Evolutionary conservation across 2,888 invertebrate genomes (phyloP).

Genomic region (Elegia similella): DNA sequence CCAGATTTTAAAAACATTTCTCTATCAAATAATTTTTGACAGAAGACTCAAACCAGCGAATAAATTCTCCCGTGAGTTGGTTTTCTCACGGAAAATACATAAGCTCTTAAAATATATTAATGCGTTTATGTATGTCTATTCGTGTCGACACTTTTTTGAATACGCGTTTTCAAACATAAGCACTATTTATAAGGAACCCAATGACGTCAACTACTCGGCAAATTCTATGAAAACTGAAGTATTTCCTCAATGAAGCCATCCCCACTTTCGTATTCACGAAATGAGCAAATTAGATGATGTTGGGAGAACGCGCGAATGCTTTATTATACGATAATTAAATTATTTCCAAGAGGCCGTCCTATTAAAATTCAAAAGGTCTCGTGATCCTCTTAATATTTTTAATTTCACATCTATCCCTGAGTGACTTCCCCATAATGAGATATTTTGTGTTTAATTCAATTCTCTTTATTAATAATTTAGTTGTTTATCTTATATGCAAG

Average conservation of each 20-base stretch:
- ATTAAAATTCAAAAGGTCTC: slow-evolving; percentile 50
- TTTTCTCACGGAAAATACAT: too few relatives aligned
- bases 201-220: background rate
- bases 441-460: background rate
- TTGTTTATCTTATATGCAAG: too few relatives aligned
- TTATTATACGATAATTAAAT: slow-evolving; percentile 59
- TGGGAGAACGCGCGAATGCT: slow-evolving; percentile 20
- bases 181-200: background rate
- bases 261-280: background rate
- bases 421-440: slow-evolving; percentile 10
- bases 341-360: slow-evolving; percentile 46
- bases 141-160: too few relatives aligned
- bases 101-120: too few relatives aligned
- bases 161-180: too few relatives aligned
- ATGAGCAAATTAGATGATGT: slow-evolving; percentile 8
- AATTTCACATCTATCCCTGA: slow-evolving; percentile 22
- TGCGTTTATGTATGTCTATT: too few relatives aligned
- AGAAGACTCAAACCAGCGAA: too few relatives aligned
- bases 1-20: too few relatives aligned
- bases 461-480: background rate
- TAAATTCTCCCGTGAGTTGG: too few relatives aligned
- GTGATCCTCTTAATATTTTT: slow-evolving; percentile 31
- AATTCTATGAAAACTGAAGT: background rate
- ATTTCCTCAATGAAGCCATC: background rate
- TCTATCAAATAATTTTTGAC: too few relatives aligned